Evolutionary conservation across 37 sponge, comb jelly and placozoan species (phyloP), one percentile per base, ranked within the genome.

Genomic region (Tethya wilhelma): DNA sequence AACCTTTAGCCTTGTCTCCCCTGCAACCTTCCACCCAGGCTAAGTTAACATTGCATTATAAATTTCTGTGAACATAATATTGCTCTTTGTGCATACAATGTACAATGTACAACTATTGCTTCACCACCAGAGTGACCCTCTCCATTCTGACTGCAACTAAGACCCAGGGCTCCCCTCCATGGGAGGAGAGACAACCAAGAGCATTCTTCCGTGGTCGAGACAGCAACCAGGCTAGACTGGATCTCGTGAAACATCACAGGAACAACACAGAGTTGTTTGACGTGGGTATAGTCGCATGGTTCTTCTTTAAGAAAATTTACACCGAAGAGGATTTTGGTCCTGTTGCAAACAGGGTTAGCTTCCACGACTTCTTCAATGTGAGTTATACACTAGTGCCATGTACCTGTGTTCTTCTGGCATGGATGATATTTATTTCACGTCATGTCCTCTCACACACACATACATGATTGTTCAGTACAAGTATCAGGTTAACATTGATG

Each of bases 171-270:
- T 84, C 81, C 9, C 75, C 81, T 23, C 77, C 82, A 0, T 98
- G 99, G 99, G 69, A 71, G 37, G 81, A 85, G n/a, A 94, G 93
- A 70, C 81, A 82, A 1, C 86, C 90, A 1, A 89, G 89, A 29
- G 97, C 86, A 8, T 91, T 98, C 66, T 98, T 97, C 83, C 86
- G 99, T 40, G 99, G 99, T 3, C 69, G 99, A 37, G 99, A 98
- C 84, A 94, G 95, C 71, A 80, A 93, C 58, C 87, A 96, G 73
- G 97, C 87, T 74, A 56, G 99, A 28, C 84, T 98, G 79, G 97
- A 98, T 65, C 78, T 98, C 23, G 92, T 92, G 23, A 74, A 83
- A 63, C 69, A 71, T n/a, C 83, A 90, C 75, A 77, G 82, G 49
- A 80, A 74, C 29, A 69, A 90, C 49, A 90, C 95, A 5, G 96